Evolutionary conservation across 2,113 vertebrate species (phyloP).

Genomic region (Lepidothrix coronata): DNA sequence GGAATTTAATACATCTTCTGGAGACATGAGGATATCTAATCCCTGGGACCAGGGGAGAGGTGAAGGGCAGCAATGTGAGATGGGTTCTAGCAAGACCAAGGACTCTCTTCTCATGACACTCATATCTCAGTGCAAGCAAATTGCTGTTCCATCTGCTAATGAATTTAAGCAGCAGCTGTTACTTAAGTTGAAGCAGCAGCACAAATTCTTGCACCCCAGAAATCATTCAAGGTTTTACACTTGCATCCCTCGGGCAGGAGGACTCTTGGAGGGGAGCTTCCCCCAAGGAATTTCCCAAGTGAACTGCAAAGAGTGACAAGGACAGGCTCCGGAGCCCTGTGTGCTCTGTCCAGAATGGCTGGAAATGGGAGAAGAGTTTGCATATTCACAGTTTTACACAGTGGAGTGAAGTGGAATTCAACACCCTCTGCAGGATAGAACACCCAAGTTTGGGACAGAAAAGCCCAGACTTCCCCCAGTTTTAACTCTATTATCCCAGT

Average conservation of each 20-base stretch:
- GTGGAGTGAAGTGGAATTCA: neutral
- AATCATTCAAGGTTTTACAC: neutral
- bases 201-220: neutral
- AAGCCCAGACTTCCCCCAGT: neutral
- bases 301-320: neutral
- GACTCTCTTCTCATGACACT: neutral
- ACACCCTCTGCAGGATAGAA: neutral
- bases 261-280: neutral
- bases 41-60: neutral
- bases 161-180: neutral
- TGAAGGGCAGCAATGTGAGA: slow-evolving; percentile 8
- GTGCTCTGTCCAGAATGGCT: neutral
- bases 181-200: neutral
- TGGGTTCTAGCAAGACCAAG: neutral
- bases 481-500: neutral
- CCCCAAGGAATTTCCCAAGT: neutral
- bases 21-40: slow-evolving; percentile 12
- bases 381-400: neutral
- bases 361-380: neutral
- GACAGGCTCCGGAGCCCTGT: neutral
- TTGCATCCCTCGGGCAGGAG: neutral
- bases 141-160: neutral
- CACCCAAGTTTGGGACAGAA: neutral
- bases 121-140: neutral
- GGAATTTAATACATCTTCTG: slow-evolving; percentile 39